Evolutionary conservation across 2,888 invertebrate species (phyloP), one percentile per base, ranked within the genome.

Genomic region (Drosophila niveifrons): DNA sequence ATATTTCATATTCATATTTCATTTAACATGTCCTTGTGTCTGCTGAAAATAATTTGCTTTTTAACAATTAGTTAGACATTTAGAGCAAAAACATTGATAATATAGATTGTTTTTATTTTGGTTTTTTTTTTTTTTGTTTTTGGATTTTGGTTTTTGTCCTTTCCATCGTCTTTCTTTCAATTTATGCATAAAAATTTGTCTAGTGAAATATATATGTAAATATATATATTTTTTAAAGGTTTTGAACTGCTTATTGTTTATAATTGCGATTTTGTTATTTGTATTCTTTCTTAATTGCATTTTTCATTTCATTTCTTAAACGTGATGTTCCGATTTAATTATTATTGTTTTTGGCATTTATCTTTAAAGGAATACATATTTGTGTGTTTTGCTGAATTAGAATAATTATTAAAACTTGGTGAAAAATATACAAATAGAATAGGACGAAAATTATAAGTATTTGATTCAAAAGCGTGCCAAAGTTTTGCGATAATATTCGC

Each of bases 71-170:
- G 82, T 82, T 88, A 88, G 88, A 88, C 88, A 89, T 88, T 89
- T 88, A 88, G 88, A 85, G 88, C 88, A 89, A 87, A 89, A 89
- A 87, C 88, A 87, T 88, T 82, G 75, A 88, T 85, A 86, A 86
- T 88, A 84, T 78, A 86, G 88, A 81, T 78, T 82, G 71, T 80
- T 59, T 78, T 67, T 65, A 63, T 64, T 66, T 75, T n/a, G n/a
- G n/a, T 4, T 6, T 23, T 23, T 23, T 1, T 23, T 1, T 23
- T 79, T 58, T 47, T 44, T 57, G 69, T 66, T 62, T 69, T 73
- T n/a, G n/a, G n/a, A n/a, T n/a, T n/a, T n/a, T n/a, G n/a, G n/a
- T n/a, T 69, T 59, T 69, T 53, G 64, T 43, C 43, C 44, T 47
- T 36, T 46, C 34, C 11, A 36, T 47, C 34, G 36, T 52, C 41